Evolutionary conservation across 2,797 vertebrate genomes (phyloP), one percentile per base, ranked within the genome.

Genomic region (Xiphorhynchus erythropygius): DNA sequence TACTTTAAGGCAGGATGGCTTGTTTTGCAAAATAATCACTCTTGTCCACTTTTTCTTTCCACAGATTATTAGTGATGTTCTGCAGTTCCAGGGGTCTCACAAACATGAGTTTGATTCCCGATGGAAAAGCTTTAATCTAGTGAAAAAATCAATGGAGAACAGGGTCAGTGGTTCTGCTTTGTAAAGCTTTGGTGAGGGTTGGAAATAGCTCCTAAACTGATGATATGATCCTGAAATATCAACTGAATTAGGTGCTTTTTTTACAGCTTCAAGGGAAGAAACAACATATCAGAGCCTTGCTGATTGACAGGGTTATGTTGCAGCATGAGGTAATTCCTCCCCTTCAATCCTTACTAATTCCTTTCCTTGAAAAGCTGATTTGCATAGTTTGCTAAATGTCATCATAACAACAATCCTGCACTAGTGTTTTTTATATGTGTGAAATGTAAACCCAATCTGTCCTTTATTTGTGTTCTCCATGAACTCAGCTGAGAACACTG

Each of bases 61-160:
- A 30, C 98, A 99, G 99, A 99, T 99, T 52, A 99, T 99, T 96
- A 99, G 98, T 82, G 99, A 99, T 93, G 98, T 99, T 96, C 97
- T 99, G 90, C 99, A 99, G 55, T 99, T 99, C 91, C 99, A 99
- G 97, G 99, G 99, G 63, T 99, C 99, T 93, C 99, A 99, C 97
- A 99, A 99, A 84, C 98, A 99, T n/a, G 99, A 99, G 97, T 99
- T 99, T 97, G 99, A 99, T 95, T 99, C 99, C 5, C 98, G 99
- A 57, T 99, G 99, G 99, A 99, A 99, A 97, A 99, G 99, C 97
- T 99, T 99, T 98, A 99, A 98, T 91, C 97, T 99, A 83, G 99
- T 99, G 94, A 99, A 99, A 97, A 99, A 99, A 96, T 99, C 99
- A 24, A 99, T 99, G 99, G 99, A 99, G 97, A 99, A 99, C 97